Percentiles rank a stretch among this genome's conserved stretches.
Conservation (phyloP, 2,888 invertebrate genomes). For the Acleris laterana region DNA sequence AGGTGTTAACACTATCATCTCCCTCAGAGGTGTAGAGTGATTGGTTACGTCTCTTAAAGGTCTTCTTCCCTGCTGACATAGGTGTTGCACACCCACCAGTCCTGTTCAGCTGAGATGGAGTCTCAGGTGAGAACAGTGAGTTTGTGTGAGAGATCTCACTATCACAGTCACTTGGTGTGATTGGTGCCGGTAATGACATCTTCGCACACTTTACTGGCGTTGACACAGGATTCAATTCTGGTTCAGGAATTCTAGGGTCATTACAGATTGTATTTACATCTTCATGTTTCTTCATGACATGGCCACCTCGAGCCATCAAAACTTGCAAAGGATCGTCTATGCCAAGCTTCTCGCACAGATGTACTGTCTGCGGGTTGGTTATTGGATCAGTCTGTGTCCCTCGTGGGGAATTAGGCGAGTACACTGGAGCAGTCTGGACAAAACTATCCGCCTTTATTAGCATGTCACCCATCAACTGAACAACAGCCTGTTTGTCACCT, state of each 20-base stretch:
- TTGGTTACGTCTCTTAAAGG: constrained; percentile 74
- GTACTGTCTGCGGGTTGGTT: constrained; percentile 88
- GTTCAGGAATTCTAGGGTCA: constrained; percentile 28
- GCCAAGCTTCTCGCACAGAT: constrained; percentile 87
- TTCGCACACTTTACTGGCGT: constrained; percentile 65
- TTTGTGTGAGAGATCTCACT: constrained; percentile 48
- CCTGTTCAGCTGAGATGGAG: constrained; percentile 51
- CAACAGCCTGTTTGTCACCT: constrained; percentile 88
- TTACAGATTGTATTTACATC: constrained; percentile 38
- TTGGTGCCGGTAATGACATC: constrained; percentile 68
- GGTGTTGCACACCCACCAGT: constrained; percentile 62
- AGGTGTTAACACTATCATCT: constrained; percentile 56
- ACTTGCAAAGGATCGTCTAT: constrained; percentile 93
- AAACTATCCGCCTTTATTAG: constrained; percentile 90
- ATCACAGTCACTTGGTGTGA: constrained; percentile 62
- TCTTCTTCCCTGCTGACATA: constrained; percentile 58
- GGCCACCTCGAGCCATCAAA: constrained; percentile 80
- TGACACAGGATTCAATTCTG: constrained; percentile 38
- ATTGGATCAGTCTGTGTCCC: constrained; percentile 77
- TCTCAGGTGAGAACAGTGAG: constrained; percentile 47
- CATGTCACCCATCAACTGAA: constrained; percentile 87
- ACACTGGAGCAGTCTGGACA: constrained; percentile 88
- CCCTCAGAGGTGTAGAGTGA: constrained; percentile 69
- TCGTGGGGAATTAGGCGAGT: constrained; percentile 69
- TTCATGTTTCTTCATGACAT: constrained; percentile 60